Evolutionary conservation across 2,797 vertebrate genomes (phyloP).

Genomic region (Melanogrammus aeglefinus): DNA sequence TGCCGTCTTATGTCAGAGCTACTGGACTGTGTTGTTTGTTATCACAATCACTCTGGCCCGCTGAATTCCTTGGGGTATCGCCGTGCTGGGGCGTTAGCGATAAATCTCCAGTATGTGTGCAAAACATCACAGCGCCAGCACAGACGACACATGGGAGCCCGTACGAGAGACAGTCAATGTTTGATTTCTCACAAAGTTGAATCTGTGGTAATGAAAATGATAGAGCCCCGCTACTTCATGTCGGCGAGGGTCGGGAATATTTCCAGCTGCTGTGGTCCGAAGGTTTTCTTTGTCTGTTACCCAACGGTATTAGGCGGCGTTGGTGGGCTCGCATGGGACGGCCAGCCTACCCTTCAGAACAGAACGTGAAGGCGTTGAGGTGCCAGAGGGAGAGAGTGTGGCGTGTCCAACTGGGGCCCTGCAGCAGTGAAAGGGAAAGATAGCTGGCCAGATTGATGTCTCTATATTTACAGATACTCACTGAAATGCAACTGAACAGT

Average conservation of each 20-base stretch:
- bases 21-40: slow-evolving; percentile 13
- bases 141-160: neutral
- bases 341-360: neutral
- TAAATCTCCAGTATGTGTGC: neutral
- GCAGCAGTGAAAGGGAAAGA: slow-evolving; percentile 23
- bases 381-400: neutral
- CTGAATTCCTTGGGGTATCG: slow-evolving; percentile 9
- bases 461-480: slow-evolving; percentile 29
- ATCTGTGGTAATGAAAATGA: neutral
- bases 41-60: slow-evolving; percentile 10
- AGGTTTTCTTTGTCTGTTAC: neutral
- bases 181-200: neutral
- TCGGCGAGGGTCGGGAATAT: neutral
- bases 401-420: slow-evolving; percentile 18
- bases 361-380: neutral
- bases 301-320: neutral
- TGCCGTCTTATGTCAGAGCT: neutral
- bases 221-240: neutral
- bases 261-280: neutral
- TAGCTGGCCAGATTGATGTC: slow-evolving; percentile 31
- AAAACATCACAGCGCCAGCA: neutral
- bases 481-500: slow-evolving; percentile 19
- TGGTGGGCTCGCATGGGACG: neutral
- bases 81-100: neutral
- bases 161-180: neutral